Evolutionary conservation across 2,888 invertebrate genomes (phyloP), one percentile per base, ranked within the genome.

Genomic region (Glaucopsyche alexis): DNA sequence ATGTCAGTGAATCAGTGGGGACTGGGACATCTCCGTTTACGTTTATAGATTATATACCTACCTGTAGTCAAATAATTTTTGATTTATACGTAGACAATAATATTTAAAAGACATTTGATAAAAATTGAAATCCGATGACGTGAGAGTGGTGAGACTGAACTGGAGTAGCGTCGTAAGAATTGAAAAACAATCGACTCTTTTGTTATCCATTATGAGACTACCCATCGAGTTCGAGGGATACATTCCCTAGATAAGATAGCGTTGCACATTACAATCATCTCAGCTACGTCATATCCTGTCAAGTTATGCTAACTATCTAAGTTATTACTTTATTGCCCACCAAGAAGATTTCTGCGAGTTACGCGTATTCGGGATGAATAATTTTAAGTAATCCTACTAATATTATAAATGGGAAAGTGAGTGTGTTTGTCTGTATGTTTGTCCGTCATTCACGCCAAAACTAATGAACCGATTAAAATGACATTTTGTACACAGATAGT

Each of bases 241-340:
- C 91, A 92, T 92, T 92, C 91, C 84, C 80, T 71, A 90, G 90
- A 91, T 90, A 90, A 91, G 90, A 89, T 89, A 89, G 77, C 78
- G 75, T 75, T 75, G 77, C 80, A 84, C 90, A 91, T 90, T 87
- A 86, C 90, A 84, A 87, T 86, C 83, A 81, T 84, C 82, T 84
- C 83, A 87, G 84, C 91, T 91, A 91, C 82, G 84, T 70, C 73
- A 71, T 72, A 74, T 71, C 69, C 74, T 72, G 72, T 70, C 69
- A 29, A 49, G 19, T 29, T 9, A n/a, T 60, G 14, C 7, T 47
- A 40, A 5, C 14, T 16, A 19, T 42, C n/a, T n/a, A n/a, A n/a
- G n/a, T 19, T 47, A 47, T 47, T 47, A 19, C 29, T 64, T 38
- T 64, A 13, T 64, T 5, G 29, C 60, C 60, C 29, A 19, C 55